These are phyloP conservation scores for Torymus texanus DNA, from an alignment of 2,888 invertebrate species.

Conservation along the genomic window DNA sequence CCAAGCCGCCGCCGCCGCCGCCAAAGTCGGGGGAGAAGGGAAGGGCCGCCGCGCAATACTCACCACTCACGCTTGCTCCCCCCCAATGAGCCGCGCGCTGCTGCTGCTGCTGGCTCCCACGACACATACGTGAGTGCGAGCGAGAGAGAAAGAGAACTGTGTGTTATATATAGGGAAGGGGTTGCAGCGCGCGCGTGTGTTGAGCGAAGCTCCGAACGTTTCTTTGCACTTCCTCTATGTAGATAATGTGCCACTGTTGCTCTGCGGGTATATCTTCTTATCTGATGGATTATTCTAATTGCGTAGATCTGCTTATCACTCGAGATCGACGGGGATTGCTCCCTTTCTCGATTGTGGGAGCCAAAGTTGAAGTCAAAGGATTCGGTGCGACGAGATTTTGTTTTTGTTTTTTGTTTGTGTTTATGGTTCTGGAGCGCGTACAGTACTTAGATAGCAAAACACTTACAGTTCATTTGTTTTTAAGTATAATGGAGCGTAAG, in stretches of 20 bases:
- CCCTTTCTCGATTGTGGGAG: too few relatives aligned
- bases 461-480: too few relatives aligned
- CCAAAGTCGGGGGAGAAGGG: constrained; percentile 1
- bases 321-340: too few relatives aligned
- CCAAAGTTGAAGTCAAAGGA: too few relatives aligned
- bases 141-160: too few relatives aligned
- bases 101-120: constrained; percentile 36
- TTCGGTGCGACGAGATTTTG: too few relatives aligned
- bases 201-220: neutral
- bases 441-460: too few relatives aligned
- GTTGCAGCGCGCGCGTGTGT: constrained; percentile 21
- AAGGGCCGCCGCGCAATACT: neutral
- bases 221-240: constrained; percentile 21
- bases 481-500: too few relatives aligned
- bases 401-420: too few relatives aligned
- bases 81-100: neutral
- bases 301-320: too few relatives aligned
- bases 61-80: neutral
- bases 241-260: neutral
- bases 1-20: constrained; percentile 6
- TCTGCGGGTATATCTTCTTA: neutral
- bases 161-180: constrained; percentile 18
- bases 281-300: neutral
- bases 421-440: too few relatives aligned
- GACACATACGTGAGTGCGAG: constrained; percentile 18